Evolutionary conservation across 2,888 invertebrate genomes (phyloP).

Genomic region (Hedychridium roseum): DNA sequence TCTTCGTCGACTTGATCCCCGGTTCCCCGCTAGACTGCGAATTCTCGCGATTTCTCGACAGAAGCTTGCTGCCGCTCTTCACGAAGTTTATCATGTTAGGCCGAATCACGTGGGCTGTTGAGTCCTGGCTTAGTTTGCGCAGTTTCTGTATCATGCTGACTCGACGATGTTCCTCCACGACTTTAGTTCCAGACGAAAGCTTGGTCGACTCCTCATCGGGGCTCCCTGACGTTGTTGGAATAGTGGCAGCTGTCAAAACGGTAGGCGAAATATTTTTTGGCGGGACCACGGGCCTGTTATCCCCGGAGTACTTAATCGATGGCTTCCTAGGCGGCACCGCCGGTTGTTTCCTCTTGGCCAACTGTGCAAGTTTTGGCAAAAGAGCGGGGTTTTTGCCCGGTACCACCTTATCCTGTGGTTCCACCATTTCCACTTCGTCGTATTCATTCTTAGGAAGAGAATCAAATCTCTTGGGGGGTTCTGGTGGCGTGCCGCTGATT

Average conservation of each 20-base stretch:
- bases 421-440: constrained; percentile 49
- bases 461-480: constrained; percentile 72
- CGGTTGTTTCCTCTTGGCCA: constrained; percentile 56
- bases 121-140: constrained; percentile 48
- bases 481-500: constrained; percentile 66
- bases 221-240: neutral
- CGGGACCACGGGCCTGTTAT: constrained; percentile 2
- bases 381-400: constrained; percentile 49
- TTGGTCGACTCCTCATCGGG: constrained; percentile 13
- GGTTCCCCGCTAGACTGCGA: too few relatives aligned
- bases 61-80: constrained; percentile 46
- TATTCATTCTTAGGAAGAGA: constrained; percentile 69
- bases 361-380: constrained; percentile 48
- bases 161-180: constrained; percentile 36
- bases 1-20: constrained; percentile 43
- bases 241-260: too few relatives aligned
- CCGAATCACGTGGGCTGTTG: constrained; percentile 43
- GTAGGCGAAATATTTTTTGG: constrained; percentile 11
- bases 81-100: constrained; percentile 55
- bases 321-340: constrained; percentile 50
- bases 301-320: constrained; percentile 2
- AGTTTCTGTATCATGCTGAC: constrained; percentile 51
- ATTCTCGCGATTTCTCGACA: constrained; percentile 45
- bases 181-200: constrained; percentile 21
- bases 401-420: constrained; percentile 28